A percentile compares a stretch with the other conserved stretches of the same genome.
These are phyloP conservation scores for Oryzias woworae DNA, from an alignment of 2,113 vertebrate species.

Conservation along the genomic window DNA sequence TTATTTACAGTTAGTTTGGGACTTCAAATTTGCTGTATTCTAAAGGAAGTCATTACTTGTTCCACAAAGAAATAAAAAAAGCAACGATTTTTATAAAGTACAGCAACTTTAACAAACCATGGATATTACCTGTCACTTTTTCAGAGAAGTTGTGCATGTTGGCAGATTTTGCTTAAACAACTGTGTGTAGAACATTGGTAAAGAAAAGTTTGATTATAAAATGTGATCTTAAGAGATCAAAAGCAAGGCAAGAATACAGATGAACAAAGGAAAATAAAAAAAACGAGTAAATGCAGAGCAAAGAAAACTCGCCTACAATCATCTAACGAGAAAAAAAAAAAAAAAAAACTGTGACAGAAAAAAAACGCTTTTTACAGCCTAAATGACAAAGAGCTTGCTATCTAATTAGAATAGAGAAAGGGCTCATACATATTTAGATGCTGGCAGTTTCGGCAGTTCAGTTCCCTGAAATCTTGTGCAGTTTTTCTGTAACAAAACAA, in stretches of 20 bases:
- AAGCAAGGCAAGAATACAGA: conserved; percentile 12
- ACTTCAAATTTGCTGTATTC: conserved; percentile 76
- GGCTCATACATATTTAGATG: conserved; percentile 3
- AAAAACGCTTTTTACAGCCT: conserved; percentile 9
- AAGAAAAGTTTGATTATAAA: conserved; percentile 17
- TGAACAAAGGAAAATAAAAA: conserved; percentile 2
- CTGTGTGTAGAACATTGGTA: not conserved
- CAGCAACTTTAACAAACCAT: conserved; percentile 64
- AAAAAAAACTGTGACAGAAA: conserved; percentile 1
- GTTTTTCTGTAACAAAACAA: conserved; percentile 34
- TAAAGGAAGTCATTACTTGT: conserved; percentile 78
- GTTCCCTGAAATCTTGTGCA: conserved; percentile 29
- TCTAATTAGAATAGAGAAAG: conserved; percentile 14
- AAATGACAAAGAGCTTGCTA: conserved; percentile 40
- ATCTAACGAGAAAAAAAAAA: not conserved
- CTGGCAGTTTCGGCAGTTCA: conserved; percentile 32
- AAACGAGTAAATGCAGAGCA: not conserved
- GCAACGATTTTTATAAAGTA: conserved; percentile 37
- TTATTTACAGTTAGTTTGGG: conserved; percentile 84
- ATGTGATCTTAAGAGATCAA: conserved; percentile 12
- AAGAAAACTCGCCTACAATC: not conserved
- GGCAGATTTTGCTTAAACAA: too few species aligned
- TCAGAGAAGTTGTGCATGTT: not conserved
- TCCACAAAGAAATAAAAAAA: conserved; percentile 62
- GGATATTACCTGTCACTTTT: conserved; percentile 71